Base-by-base conservation (phyloP, 2,888 invertebrate species). In the Colostygia pectinataria region DNA sequence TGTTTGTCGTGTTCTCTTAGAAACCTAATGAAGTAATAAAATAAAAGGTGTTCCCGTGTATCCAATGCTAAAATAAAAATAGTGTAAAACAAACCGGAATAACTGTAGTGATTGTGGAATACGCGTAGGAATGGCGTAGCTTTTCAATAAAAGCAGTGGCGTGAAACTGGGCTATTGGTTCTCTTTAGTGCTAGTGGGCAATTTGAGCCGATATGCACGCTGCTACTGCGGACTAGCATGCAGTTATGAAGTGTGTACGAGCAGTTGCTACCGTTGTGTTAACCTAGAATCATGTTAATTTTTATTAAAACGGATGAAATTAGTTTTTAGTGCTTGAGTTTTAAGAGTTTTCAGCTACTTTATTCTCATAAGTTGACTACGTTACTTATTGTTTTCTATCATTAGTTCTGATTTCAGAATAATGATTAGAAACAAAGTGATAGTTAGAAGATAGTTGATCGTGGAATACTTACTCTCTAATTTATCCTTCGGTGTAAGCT, bases 111-210 rank as follows among this genome's bases (percentile, higher is more conserved):
- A 68, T 71, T 66, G 70, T 69, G 68, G 57, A 68, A 77, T 77
- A 69, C 67, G 59, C 59, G 66, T 70, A 74, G 74, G 77, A 79
- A 74, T 67, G 60, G 62, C 70, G 66, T 55, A 62, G 74, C 73
- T 79, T 82, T 85, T 85, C 80, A 82, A 85, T 83, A 84, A 80
- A 84, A 80, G 70, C 77, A 70, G 66, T 71, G 70, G 80, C 70
- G 71, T 76, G 75, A 78, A 81, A 75, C 72, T 65, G 63, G 66
- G 69, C 75, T 79, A 80, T 84, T 81, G 83, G 76, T 76, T 80
- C 81, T 79, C 81, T 80, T 81, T 79, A 72, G 71, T 59, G 55
- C 42, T 45, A 51, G 53, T 48, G 33, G 37, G 46, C 38, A 54
- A 57, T 57, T 56, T 36, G 42, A 50, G 23, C 48, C 50, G 50